These are phyloP conservation scores for Lutraria lutraria DNA, from an alignment of 2,888 invertebrate species.

Conservation along the genomic window DNA sequence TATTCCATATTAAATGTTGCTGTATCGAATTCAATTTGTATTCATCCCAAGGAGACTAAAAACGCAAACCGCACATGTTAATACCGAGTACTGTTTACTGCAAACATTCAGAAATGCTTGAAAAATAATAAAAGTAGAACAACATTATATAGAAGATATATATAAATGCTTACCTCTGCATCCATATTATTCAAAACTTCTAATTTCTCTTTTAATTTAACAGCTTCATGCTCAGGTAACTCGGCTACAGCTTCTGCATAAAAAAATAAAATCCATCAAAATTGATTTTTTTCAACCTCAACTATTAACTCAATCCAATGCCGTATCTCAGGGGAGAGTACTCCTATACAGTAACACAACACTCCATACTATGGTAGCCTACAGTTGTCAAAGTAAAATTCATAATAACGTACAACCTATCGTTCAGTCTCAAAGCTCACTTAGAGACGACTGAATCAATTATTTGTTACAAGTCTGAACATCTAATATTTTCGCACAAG, in stretches of 20 bases:
- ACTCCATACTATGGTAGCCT: not conserved
- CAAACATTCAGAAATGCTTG: not conserved
- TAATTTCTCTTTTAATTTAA: constrained; percentile 95
- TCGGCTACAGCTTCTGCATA: constrained; percentile 89
- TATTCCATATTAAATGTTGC: not conserved
- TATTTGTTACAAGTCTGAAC: not conserved
- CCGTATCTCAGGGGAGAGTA: not conserved
- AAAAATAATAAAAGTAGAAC: not conserved
- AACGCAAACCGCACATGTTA: not conserved
- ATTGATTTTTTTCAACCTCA: not conserved
- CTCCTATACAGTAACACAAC: not conserved
- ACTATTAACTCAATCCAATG: not conserved
- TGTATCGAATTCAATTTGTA: not conserved
- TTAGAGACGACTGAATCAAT: not conserved
- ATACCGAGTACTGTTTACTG: no score
- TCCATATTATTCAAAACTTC: constrained; percentile 96
- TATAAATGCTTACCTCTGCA: constrained; percentile 90
- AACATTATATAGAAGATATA: not conserved
- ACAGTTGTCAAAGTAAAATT: constrained; percentile 7
- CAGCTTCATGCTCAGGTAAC: constrained; percentile 94
- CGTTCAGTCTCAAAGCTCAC: constrained; percentile 1
- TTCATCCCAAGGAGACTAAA: not conserved
- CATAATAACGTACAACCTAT: not conserved
- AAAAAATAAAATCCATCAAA: constrained; percentile 19
- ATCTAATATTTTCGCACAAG: constrained; percentile 7